These are phyloP conservation scores for Callipepla squamata DNA, from an alignment of 2,113 vertebrate genomes.

Conservation along the genomic window DNA sequence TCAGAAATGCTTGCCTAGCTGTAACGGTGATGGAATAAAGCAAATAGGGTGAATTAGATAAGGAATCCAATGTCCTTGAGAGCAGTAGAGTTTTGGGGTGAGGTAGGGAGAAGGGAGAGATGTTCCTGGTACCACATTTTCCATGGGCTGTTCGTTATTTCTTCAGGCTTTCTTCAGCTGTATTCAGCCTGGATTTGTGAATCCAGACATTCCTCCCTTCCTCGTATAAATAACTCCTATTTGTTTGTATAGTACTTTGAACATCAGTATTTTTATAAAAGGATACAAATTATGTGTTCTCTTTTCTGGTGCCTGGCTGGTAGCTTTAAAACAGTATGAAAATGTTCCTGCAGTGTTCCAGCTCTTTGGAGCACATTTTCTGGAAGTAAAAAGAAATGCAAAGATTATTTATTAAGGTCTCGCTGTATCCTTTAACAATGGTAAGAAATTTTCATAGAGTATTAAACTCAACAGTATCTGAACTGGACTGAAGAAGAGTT, in stretches of 20 bases:
- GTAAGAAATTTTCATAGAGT: neutral
- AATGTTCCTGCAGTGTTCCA: neutral
- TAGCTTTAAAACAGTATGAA: neutral
- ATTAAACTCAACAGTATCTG: neutral
- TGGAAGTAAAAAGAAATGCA: neutral
- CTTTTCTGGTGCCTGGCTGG: neutral
- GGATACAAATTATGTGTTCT: neutral
- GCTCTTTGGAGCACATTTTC: neutral
- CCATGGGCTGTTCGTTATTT: neutral
- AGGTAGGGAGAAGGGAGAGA: neutral
- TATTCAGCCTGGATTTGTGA: neutral
- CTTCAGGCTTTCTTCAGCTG: neutral
- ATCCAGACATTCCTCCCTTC: neutral
- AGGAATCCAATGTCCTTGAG: neutral
- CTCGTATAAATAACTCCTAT: neutral
- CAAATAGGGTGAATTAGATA: neutral
- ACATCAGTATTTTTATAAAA: neutral
- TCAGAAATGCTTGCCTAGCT: constrained; percentile 43
- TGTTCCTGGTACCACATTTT: neutral
- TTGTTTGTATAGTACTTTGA: neutral
- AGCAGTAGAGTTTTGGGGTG: neutral
- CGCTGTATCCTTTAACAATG: neutral
- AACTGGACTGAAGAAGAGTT: neutral
- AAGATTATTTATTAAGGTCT: neutral
- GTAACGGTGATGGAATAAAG: neutral